A percentile compares a stretch with the other conserved stretches of the same genome.
Conservation (phyloP, 53 echinoderm and acorn worm genomes). For the Pentamera pediparva region DNA sequence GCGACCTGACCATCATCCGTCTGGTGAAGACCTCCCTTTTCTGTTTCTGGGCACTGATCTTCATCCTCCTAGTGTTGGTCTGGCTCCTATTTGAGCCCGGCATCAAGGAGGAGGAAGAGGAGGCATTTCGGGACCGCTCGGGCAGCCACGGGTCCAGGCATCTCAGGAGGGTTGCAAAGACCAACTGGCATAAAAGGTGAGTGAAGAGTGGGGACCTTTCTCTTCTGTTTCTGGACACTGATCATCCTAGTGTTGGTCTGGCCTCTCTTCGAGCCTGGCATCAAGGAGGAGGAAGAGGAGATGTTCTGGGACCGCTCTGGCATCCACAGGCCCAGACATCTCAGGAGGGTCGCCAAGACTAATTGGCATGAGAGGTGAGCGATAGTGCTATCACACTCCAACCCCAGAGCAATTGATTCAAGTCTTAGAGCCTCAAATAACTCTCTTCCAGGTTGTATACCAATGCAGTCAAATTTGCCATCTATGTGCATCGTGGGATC, state of each 20-base stretch:
- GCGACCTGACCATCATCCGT: conserved; percentile 21
- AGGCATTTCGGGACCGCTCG: conserved; percentile 28
- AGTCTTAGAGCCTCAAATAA: too few relatives aligned
- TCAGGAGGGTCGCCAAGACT: not conserved
- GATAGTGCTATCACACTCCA: too few relatives aligned
- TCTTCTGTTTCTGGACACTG: conserved; percentile 21
- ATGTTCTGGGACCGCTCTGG: conserved; percentile 27
- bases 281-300: not conserved
- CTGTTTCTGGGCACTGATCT: conserved; percentile 23
- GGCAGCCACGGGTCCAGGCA: conserved; percentile 2
- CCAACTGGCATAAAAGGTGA: conserved; percentile 30
- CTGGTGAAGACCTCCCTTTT: conserved; percentile 18
- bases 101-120: conserved; percentile 1
- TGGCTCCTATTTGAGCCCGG: conserved; percentile 29
- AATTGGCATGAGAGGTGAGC: conserved; percentile 26
- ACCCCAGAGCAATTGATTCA: too few relatives aligned
- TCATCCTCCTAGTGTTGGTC: not conserved
- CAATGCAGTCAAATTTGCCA: not conserved
- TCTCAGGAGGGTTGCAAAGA: not conserved
- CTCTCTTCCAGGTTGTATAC: not conserved
- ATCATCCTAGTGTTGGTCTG: not conserved
- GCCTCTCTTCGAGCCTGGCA: conserved; percentile 25
- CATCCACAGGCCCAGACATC: not conserved
- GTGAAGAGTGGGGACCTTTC: not conserved
- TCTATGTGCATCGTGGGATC: not conserved